Evolutionary conservation across 64 coral and sea anemone genomes (phyloP).

Genomic region (Orbicella faveolata): DNA sequence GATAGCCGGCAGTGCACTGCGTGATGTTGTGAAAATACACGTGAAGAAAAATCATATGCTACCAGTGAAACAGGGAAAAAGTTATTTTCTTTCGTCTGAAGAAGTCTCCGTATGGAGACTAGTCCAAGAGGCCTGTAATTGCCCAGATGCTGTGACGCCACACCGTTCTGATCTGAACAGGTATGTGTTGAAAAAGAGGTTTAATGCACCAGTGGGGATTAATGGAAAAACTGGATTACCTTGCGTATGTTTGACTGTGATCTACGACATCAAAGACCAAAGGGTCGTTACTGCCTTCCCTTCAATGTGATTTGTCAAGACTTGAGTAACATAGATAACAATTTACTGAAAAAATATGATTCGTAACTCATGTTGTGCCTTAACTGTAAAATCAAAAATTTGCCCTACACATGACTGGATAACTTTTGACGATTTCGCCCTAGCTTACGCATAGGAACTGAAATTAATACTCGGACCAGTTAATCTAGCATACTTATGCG

Average conservation of each 20-base stretch:
- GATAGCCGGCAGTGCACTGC: too few species aligned
- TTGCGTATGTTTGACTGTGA: not conserved
- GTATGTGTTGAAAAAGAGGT: not conserved
- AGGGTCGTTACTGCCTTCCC: not conserved
- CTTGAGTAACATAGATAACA: not conserved
- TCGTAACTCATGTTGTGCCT: too few species aligned
- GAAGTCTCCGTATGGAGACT: not conserved
- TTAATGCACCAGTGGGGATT: not conserved
- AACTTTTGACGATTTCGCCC: too few species aligned
- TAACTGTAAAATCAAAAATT: too few species aligned
- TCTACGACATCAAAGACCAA: not conserved
- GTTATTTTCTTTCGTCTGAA: not conserved
- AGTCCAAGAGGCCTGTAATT: not conserved
- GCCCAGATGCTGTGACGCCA: not conserved
- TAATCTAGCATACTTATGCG: too few species aligned
- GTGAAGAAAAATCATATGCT: not conserved
- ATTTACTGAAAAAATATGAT: not conserved
- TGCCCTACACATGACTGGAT: too few species aligned
- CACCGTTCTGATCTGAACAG: not conserved
- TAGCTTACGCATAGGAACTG: too few species aligned
- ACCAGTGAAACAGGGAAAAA: not conserved
- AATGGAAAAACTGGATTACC: not conserved
- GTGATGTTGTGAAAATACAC: not conserved
- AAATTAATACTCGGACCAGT: too few species aligned
- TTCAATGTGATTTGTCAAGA: not conserved